Base-by-base conservation (phyloP, 2,113 vertebrate species). In the Pteronura brasiliensis region DNA sequence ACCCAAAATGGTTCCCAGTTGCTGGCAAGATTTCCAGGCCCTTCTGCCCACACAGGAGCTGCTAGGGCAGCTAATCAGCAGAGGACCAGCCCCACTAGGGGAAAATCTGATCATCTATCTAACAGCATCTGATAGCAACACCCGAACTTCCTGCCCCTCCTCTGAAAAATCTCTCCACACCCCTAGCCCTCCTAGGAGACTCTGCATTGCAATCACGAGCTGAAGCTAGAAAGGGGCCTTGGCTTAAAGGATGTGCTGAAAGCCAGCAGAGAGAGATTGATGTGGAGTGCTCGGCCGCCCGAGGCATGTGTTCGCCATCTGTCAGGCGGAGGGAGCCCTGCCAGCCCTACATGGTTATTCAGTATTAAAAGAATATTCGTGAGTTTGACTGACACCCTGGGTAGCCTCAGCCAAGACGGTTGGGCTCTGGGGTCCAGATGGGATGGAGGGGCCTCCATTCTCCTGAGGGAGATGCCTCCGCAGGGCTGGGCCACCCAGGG, bases 251-350 rank as follows among this genome's bases (percentile, higher is more conserved):
- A 95, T 86, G 85, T 92, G 96, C 97, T 98, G 98, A 97, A 98
- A 98, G 98, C 95, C 93, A 94, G 72, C 95, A 80, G 91, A 96
- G 97, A 98, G 98, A 98, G 98, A 98, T 98, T 95, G 98, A 95
- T 96, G 98, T 90, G 83, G 80, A 80, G 85, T 82, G 97, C 77
- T 65, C 77, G 29, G 96, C 88, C 76, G 97, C 96, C 98, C 12
- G 29, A 61, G 71, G 97, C 98, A 98, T 98, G 95, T 99, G 98
- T 39, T 98, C 94, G 4, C 98, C 98, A 98, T 98, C 98, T 98
- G 98, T 97, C 90, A 90, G 95, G 5, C 95, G 74, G 61, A 97
- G 98, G 93, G 97, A 98, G 79, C 95, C 82, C 86, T 93, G 98
- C 98, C 98, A 98, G 97, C 96, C 97, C 96, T 92, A 88, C 97